Evolutionary conservation across 2,113 vertebrate genomes (phyloP).

Genomic region (Urocynchramus pylzowi): DNA sequence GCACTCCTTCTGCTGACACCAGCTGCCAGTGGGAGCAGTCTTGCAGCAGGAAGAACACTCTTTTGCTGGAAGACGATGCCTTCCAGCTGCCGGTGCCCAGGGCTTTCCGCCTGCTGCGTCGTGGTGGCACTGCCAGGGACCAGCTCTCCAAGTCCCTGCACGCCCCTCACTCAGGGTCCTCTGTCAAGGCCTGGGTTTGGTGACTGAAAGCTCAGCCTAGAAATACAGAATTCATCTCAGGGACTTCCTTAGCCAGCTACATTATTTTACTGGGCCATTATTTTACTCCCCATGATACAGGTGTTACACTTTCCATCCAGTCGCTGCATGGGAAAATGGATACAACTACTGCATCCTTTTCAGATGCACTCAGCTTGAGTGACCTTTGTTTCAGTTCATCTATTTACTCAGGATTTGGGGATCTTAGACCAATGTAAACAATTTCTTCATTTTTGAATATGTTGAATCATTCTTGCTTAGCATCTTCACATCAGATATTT

Average conservation of each 20-base stretch:
- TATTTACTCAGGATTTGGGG: background rate
- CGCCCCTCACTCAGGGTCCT: background rate
- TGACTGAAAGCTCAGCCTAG: background rate
- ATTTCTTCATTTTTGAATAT: background rate
- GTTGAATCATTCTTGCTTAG: background rate
- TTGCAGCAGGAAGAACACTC: background rate
- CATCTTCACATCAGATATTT: background rate
- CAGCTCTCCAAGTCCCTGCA: background rate
- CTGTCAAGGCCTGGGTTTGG: background rate
- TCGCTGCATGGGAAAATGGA: background rate
- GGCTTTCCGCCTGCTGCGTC: accelerated
- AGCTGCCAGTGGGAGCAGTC: background rate
- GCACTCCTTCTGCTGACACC: background rate
- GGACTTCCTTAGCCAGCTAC: background rate
- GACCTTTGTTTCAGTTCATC: background rate
- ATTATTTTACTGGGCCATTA: background rate
- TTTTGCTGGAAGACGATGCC: background rate
- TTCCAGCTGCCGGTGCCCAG: background rate
- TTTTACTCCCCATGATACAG: background rate
- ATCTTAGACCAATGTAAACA: background rate
- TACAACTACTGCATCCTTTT: accelerated
- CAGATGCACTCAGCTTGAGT: background rate
- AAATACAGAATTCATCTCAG: background rate
- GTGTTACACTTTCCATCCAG: background rate
- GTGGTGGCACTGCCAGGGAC: background rate